Conservation (phyloP, 30 jellyfish, hydroid and myxozoan genomes). For the Rhopilema esculentum region DNA sequence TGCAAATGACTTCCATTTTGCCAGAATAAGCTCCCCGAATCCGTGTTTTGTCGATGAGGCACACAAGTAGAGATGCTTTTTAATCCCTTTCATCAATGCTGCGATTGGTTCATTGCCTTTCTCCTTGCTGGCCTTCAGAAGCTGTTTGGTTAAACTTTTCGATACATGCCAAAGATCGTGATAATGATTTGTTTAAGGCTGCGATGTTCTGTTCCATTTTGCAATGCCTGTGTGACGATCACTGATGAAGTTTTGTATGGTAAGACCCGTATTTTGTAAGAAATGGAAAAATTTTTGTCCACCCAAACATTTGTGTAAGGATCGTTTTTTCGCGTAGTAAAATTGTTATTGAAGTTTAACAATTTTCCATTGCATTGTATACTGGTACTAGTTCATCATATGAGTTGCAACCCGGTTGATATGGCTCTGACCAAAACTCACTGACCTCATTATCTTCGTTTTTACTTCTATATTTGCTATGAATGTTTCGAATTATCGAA, state of each 20-base stretch:
- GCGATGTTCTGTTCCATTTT: slow-evolving; percentile 9
- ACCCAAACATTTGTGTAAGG: too few species aligned
- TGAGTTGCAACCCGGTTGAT: not conserved
- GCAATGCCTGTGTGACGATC: slow-evolving; percentile 28
- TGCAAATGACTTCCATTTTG: too few species aligned
- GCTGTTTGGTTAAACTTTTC: not conserved
- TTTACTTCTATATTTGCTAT: not conserved
- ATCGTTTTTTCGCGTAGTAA: too few species aligned
- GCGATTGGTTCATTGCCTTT: not conserved
- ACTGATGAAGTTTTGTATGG: not conserved
- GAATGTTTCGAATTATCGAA: not conserved
- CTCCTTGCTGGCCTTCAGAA: not conserved
- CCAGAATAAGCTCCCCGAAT: not conserved
- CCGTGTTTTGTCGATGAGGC: slow-evolving; percentile 9
- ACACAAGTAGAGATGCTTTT: not conserved
- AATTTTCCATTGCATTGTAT: not conserved
- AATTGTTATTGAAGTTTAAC: too few species aligned
- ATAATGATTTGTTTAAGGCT: not conserved
- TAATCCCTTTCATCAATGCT: not conserved
- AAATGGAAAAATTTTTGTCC: slow-evolving; percentile 1
- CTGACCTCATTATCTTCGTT: not conserved
- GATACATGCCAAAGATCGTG: slow-evolving; percentile 54
- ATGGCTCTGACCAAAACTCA: not conserved
- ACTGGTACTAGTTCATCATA: not conserved
- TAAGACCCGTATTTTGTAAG: not conserved